phyloP scores from a whole-genome alignment of 2,797 vertebrate genomes.

The Sebastes baramenuke region DNA sequence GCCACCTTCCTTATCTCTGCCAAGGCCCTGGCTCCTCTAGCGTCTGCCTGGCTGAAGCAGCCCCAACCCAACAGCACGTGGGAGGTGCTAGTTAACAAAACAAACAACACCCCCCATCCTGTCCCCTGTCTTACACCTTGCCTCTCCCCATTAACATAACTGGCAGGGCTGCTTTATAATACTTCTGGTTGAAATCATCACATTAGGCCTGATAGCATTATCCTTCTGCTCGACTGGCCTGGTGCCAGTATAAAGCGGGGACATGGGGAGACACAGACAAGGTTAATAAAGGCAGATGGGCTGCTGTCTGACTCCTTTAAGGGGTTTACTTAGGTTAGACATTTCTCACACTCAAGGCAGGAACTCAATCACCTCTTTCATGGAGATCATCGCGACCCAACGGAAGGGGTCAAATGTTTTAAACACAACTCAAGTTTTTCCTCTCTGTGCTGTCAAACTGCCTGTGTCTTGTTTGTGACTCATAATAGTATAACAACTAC shows the following conservation, averaged over 20 bases:
- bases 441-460: constrained; percentile 1
- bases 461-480: background rate
- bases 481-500: constrained; percentile 6
- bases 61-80: constrained; percentile 55
- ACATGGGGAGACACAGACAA: constrained; percentile 59
- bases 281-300: constrained; percentile 71
- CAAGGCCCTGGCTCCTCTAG: constrained; percentile 59
- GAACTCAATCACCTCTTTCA: constrained; percentile 17
- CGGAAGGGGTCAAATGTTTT: constrained; percentile 25
- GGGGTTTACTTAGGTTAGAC: constrained; percentile 15
- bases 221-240: constrained; percentile 61
- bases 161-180: constrained; percentile 66
- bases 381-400: background rate
- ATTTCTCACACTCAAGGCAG: constrained; percentile 19
- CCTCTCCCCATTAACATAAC: constrained; percentile 67
- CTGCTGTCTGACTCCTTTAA: constrained; percentile 45
- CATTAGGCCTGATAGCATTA: constrained; percentile 64
- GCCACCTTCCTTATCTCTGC: constrained; percentile 54
- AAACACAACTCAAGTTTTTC: background rate
- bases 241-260: constrained; percentile 54
- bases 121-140: constrained; percentile 57
- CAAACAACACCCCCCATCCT: constrained; percentile 52
- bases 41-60: constrained; percentile 55
- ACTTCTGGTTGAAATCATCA: constrained; percentile 72
- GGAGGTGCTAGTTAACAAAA: constrained; percentile 71